phyloP scores from a whole-genome alignment of 2,888 invertebrate genomes.

The Drosophila subquinaria region DNA sequence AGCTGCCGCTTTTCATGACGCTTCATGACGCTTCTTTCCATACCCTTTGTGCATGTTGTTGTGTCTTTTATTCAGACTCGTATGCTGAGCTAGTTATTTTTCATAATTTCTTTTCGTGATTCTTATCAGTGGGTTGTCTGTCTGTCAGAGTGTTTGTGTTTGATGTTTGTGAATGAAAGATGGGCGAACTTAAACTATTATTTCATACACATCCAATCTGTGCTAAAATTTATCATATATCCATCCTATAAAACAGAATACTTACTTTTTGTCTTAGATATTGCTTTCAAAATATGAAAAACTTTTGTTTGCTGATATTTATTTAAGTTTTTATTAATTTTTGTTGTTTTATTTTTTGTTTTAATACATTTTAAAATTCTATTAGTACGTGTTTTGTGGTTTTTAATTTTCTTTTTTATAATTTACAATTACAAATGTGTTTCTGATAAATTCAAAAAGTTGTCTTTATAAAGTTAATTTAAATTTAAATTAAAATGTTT shows the following conservation, averaged over 20 bases:
- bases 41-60: constrained; percentile 9
- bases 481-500: constrained; percentile 41
- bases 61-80: neutral
- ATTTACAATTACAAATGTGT: constrained; percentile 66
- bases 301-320: constrained; percentile 65
- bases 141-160: constrained; percentile 26
- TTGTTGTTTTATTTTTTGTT: constrained; percentile 40
- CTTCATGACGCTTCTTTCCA: constrained; percentile 1
- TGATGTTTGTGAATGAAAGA: constrained; percentile 22
- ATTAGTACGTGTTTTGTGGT: constrained; percentile 48
- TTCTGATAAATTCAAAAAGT: constrained; percentile 61
- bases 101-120: constrained; percentile 55
- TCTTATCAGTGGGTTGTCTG: constrained; percentile 58
- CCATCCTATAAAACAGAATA: neutral
- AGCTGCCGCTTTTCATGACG: constrained; percentile 65
- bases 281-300: neutral
- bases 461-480: constrained; percentile 36
- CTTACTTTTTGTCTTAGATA: neutral
- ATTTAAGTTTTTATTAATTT: constrained; percentile 61
- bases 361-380: constrained; percentile 68
- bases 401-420: constrained; percentile 39
- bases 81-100: constrained; percentile 52
- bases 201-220: neutral
- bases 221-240: neutral
- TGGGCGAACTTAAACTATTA: neutral